Evolutionary conservation across 2,888 invertebrate species (phyloP).

Genomic region (Labia minor): DNA sequence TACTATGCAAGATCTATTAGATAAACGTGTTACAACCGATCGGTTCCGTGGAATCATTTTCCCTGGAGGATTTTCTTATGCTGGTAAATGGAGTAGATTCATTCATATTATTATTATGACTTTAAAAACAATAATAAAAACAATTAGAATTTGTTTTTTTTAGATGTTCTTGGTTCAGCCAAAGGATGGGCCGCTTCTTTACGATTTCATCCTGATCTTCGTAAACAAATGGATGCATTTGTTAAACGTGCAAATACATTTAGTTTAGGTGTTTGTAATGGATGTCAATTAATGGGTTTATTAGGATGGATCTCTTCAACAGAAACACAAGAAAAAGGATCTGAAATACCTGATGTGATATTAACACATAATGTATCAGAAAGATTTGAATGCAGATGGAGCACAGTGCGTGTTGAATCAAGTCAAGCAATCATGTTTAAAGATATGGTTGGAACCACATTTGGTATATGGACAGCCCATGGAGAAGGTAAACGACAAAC

Average conservation of each 20-base stretch:
- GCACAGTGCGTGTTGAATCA: slow-evolving; percentile 59
- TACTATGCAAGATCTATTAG: slow-evolving; percentile 81
- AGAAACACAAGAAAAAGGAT: slow-evolving; percentile 32
- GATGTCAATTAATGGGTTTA: slow-evolving; percentile 90
- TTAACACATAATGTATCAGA: slow-evolving; percentile 81
- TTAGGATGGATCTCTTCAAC: slow-evolving; percentile 71
- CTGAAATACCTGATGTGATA: slow-evolving; percentile 47
- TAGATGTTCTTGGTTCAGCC: slow-evolving; percentile 90
- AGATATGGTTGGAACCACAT: slow-evolving; percentile 74
- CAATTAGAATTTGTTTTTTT: no score
- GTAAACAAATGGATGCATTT: slow-evolving; percentile 68
- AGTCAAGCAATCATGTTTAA: slow-evolving; percentile 72
- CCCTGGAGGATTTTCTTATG: slow-evolving; percentile 98
- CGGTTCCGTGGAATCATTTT: slow-evolving; percentile 82
- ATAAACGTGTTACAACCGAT: slow-evolving; percentile 58
- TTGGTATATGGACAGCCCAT: slow-evolving; percentile 96
- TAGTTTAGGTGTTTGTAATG: slow-evolving; percentile 96
- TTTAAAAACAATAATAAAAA: no score
- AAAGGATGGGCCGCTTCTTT: slow-evolving; percentile 97
- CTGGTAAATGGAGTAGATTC: slow-evolving; percentile 52
- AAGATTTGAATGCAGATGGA: slow-evolving; percentile 75
- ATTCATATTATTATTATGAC: no score
- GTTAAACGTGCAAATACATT: slow-evolving; percentile 65
- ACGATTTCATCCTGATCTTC: slow-evolving; percentile 63
- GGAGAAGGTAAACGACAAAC: slow-evolving; percentile 91